Evolutionary conservation across 2,797 vertebrate genomes (phyloP), one percentile per base, ranked within the genome.

Genomic region (Sebastes miniatus): DNA sequence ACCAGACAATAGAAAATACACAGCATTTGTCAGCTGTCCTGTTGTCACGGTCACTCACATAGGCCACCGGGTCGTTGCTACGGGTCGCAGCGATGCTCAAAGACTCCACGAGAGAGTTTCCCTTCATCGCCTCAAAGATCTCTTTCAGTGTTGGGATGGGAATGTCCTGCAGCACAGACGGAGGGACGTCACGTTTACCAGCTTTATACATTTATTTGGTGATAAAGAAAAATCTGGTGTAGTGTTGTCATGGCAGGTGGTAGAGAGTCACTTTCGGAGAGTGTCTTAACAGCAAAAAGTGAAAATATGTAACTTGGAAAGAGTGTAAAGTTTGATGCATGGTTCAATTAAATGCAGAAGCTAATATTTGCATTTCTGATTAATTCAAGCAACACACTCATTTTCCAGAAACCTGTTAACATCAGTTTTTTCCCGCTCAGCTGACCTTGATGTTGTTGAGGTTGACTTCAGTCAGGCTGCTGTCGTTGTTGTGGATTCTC

Each of bases 381-480:
- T n/a, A 31, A 18, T 50, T n/a, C 29, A 2, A 31, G 2, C 7
- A 13, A 22, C 5, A 32, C 27, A 32, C 20, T 6, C 6, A 43
- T 43, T 43, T 16, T 43, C 39, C 47, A 50, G 47, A 50, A 50
- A 50, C 18, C 7, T 50, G 47, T 43, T 25, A 29, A 34, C 31
- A 2, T 69, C 43, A 8, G 13, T 43, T 8, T 5, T 14, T 4
- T 47, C 8, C 16, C 0, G n/a, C n/a, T 27, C 29, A 6, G 11
- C 73, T 77, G 87, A 98, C 98, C 97, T 97, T 96, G 88, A 99
- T 99, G 91, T 99, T 99, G 94, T 99, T 99, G 80, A 99, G 96
- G 95, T 99, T 99, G 92, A 99, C 97, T 0, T 99, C 97, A 18
- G 91, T 95, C 90, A 99, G 91, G 4, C 92, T 84, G 67, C 92